phyloP scores from a whole-genome alignment of 1,140 invertebrate species.

The Bombus vancouverensis region DNA sequence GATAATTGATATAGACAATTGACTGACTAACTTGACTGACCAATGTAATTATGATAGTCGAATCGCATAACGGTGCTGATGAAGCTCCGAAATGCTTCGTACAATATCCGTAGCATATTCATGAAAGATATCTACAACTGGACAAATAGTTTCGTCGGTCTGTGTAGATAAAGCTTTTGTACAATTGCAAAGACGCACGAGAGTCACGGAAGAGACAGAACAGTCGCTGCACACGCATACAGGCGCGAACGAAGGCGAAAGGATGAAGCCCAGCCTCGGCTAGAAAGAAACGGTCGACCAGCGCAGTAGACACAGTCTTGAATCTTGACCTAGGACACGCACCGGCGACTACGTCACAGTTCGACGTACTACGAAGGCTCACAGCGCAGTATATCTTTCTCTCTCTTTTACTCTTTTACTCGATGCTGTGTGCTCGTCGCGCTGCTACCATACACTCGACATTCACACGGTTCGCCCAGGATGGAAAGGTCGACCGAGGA shows the following conservation, averaged over 20 bases:
- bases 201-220: not conserved
- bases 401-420: not conserved
- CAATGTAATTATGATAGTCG: no score
- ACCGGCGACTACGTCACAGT: slow-evolving; percentile 77
- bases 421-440: not conserved
- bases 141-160: no score
- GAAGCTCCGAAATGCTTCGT: no score
- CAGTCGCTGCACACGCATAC: slow-evolving; percentile 35
- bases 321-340: slow-evolving; percentile 82
- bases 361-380: slow-evolving; percentile 71
- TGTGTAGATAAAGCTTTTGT: not conserved
- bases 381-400: not conserved
- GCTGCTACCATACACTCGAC: slow-evolving; percentile 44
- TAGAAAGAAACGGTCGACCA: slow-evolving; percentile 60
- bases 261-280: slow-evolving; percentile 61
- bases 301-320: slow-evolving; percentile 72
- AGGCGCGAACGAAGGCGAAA: slow-evolving; percentile 59
- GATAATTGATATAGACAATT: no score
- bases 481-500: slow-evolving; percentile 48
- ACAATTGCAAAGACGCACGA: not conserved
- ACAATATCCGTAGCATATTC: no score
- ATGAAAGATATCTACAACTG: no score
- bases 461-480: slow-evolving; percentile 60
- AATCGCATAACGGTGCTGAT: no score
- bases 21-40: no score